A percentile compares a stretch with the other conserved stretches of the same genome.
Conservation (phyloP, 2,113 vertebrate species). For the Sclerurus mexicanus region DNA sequence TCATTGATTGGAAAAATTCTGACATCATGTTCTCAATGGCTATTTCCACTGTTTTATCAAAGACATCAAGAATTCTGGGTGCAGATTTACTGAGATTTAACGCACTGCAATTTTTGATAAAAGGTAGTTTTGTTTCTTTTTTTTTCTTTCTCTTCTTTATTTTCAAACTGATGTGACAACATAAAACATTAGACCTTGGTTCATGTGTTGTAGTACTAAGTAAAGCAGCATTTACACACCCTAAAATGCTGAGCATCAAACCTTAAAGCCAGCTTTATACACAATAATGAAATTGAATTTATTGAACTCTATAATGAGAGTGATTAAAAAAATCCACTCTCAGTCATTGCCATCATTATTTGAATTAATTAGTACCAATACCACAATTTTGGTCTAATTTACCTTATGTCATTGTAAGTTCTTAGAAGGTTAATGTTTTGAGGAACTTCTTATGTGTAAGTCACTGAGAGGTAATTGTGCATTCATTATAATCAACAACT, state of each 20-base stretch:
- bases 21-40: background rate
- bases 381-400: background rate
- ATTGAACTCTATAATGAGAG: background rate
- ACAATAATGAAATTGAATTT: background rate
- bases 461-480: background rate
- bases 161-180: background rate
- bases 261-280: background rate
- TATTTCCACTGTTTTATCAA: background rate
- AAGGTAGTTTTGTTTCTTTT: background rate
- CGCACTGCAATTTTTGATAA: background rate
- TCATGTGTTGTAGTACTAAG: background rate
- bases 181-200: background rate
- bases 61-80: background rate
- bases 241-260: background rate
- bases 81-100: background rate
- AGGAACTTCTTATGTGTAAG: background rate
- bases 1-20: background rate
- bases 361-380: background rate
- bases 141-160: background rate
- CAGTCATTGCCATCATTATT: background rate
- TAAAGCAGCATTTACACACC: background rate
- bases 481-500: background rate
- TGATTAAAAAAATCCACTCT: background rate
- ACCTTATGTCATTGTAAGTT: background rate
- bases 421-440: background rate